Percentiles rank a stretch among this genome's conserved stretches.
Evolutionary conservation across 1,140 invertebrate species (phyloP).

Genomic region (Cotesia typhae): DNA sequence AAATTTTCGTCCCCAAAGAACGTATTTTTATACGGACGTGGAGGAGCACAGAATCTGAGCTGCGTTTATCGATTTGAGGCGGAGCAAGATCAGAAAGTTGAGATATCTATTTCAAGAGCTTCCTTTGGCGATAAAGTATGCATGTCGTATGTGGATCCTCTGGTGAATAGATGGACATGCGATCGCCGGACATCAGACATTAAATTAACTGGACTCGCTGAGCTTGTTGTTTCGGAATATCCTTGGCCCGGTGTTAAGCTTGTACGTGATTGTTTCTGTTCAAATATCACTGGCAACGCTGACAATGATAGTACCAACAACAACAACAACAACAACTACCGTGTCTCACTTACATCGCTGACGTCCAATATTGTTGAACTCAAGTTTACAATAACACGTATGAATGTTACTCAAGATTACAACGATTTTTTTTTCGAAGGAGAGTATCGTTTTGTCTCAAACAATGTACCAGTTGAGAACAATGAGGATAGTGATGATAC

Average conservation of each 20-base stretch:
- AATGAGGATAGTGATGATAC: constrained; percentile 33
- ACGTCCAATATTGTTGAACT: constrained; percentile 76
- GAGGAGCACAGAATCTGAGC: constrained; percentile 77
- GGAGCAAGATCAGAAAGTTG: constrained; percentile 72
- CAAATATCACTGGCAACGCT: constrained; percentile 67
- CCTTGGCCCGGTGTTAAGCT: constrained; percentile 77
- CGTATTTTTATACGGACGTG: constrained; percentile 83
- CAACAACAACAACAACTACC: constrained; percentile 47
- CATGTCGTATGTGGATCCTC: constrained; percentile 71
- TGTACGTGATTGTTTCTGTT: constrained; percentile 78
- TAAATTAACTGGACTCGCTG: constrained; percentile 66
- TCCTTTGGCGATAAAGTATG: constrained; percentile 76
- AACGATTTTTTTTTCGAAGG: constrained; percentile 83
- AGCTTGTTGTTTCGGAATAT: constrained; percentile 76
- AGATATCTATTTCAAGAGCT: constrained; percentile 72
- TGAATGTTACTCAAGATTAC: constrained; percentile 85
- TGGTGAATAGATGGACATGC: constrained; percentile 74
- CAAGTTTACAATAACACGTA: constrained; percentile 77
- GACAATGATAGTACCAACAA: too few species aligned
- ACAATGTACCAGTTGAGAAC: not conserved
- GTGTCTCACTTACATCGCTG: constrained; percentile 69
- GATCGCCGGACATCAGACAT: constrained; percentile 51
- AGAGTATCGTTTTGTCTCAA: constrained; percentile 75
- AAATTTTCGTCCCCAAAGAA: constrained; percentile 79
- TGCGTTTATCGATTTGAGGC: constrained; percentile 80